Percentiles rank a stretch among this genome's conserved stretches.
These are phyloP conservation scores for Dromiciops gliroides DNA, from an alignment of 2,113 vertebrate genomes.

Conservation along the genomic window DNA sequence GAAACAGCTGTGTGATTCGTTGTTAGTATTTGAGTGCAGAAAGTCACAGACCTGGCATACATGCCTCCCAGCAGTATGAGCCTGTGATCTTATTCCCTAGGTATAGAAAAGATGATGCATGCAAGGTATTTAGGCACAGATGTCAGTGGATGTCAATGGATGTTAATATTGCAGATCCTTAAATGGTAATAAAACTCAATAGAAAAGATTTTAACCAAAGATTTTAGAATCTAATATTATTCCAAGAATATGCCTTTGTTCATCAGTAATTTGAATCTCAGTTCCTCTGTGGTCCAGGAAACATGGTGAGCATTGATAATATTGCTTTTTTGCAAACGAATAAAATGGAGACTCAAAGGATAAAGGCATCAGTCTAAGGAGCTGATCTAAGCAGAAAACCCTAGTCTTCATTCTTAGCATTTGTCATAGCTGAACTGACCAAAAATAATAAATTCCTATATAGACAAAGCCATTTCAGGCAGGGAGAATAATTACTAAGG, in stretches of 20 bases:
- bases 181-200: background rate
- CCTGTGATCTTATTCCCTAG: background rate
- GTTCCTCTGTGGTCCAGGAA: background rate
- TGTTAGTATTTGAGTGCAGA: background rate
- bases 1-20: background rate
- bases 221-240: background rate
- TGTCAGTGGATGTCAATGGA: background rate
- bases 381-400: background rate
- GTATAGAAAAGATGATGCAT: background rate
- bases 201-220: background rate
- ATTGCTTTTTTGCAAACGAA: background rate
- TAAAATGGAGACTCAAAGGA: background rate
- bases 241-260: background rate
- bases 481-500: background rate
- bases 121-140: background rate
- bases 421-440: background rate
- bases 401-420: background rate
- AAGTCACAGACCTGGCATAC: background rate
- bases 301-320: background rate
- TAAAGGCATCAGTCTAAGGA: background rate
- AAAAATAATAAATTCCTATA: background rate
- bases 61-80: background rate
- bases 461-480: background rate
- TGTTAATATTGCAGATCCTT: background rate
- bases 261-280: background rate